Conservation (phyloP, 1,140 invertebrate genomes). For the Thaumetopoea pityocampa region DNA sequence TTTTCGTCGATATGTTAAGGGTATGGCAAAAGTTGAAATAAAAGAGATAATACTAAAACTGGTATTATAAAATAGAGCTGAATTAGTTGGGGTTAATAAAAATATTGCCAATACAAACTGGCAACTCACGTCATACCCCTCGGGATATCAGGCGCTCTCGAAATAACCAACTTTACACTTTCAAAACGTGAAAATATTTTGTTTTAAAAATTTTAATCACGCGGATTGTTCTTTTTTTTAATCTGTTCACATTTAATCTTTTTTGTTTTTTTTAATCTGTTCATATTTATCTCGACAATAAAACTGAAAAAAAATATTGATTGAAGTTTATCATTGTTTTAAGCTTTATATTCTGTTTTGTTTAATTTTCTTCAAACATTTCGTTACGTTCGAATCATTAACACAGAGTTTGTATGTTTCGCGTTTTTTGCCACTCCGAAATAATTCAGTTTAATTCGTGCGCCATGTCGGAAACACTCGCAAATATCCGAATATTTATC, state of each 20-base stretch:
- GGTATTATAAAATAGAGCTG: constrained; percentile 2
- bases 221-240: too few relatives aligned
- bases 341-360: neutral
- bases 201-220: too few relatives aligned
- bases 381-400: too few relatives aligned
- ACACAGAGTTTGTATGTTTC: too few relatives aligned
- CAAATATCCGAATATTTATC: constrained; percentile 34
- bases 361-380: neutral
- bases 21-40: too few relatives aligned
- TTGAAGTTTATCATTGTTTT: constrained; percentile 7
- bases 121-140: constrained; percentile 12
- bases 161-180: constrained; percentile 13
- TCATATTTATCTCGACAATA: constrained; percentile 9
- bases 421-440: constrained; percentile 14
- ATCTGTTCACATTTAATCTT: too few relatives aligned
- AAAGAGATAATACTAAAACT: too few relatives aligned
- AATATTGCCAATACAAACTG: constrained; percentile 37
- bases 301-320: constrained; percentile 12
- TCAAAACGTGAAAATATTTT: constrained; percentile 8
- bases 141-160: constrained; percentile 1
- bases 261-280: too few relatives aligned
- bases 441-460: constrained; percentile 31
- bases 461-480: constrained; percentile 25
- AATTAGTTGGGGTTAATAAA: constrained; percentile 35
- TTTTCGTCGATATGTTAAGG: too few relatives aligned